Conservation (phyloP, 64 coral and sea anemone genomes). For the Dendronephthya gigantea region DNA sequence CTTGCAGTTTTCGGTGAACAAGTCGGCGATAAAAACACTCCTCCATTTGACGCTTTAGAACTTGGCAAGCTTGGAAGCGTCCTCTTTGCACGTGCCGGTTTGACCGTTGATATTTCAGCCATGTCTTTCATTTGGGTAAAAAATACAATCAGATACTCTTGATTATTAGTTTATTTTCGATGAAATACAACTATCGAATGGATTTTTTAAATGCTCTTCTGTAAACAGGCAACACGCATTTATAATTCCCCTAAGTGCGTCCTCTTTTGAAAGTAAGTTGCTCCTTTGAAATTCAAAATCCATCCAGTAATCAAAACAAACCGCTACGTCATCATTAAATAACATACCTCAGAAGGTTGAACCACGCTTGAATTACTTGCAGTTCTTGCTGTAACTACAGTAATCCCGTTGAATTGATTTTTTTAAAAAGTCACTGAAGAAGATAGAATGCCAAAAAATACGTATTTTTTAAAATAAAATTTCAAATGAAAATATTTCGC, state of each 20-base stretch:
- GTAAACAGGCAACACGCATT: conserved; percentile 9
- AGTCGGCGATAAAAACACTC: neutral
- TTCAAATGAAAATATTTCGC: too few relatives aligned
- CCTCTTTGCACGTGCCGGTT: neutral
- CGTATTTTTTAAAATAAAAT: too few relatives aligned
- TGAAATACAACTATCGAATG: neutral
- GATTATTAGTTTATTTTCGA: neutral
- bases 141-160: neutral
- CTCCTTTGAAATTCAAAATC: neutral
- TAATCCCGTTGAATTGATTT: too few relatives aligned
- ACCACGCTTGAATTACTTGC: too few relatives aligned
- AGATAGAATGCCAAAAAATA: too few relatives aligned
- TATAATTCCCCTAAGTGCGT: neutral
- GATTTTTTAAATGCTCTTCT: neutral
- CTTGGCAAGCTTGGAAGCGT: neutral
- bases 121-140: neutral
- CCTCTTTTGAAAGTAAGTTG: neutral
- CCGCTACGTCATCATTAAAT: neutral
- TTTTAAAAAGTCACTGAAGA: too few relatives aligned
- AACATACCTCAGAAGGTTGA: neutral
- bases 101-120: conserved; percentile 7
- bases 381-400: too few relatives aligned
- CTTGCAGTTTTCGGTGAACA: neutral
- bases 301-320: neutral
- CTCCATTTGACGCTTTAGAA: neutral